phyloP scores from a whole-genome alignment of 2,888 invertebrate species.

The Aphodius sticticus region DNA sequence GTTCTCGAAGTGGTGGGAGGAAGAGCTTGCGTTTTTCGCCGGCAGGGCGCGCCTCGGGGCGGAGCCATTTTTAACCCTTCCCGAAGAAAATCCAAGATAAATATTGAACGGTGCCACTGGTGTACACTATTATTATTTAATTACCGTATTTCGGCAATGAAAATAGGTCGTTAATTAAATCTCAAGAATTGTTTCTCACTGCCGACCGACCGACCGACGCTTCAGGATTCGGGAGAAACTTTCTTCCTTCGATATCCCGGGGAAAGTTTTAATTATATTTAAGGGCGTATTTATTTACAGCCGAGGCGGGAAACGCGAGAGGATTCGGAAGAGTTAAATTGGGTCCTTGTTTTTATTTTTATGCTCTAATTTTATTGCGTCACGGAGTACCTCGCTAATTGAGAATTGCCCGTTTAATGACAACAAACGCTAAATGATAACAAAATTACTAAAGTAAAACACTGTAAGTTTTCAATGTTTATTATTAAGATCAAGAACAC shows the following conservation, averaged over 20 bases:
- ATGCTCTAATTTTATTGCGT: neutral
- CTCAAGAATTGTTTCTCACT: conserved; percentile 17
- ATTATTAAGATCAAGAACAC: no score
- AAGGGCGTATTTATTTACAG: neutral
- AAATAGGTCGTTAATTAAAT: conserved; percentile 56
- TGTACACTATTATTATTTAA: conserved; percentile 57
- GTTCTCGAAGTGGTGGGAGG: conserved; percentile 43
- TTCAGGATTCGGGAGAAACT: neutral
- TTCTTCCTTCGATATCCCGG: conserved; percentile 6
- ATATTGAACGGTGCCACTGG: conserved; percentile 33
- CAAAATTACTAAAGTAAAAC: no score
- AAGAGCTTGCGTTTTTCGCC: conserved; percentile 42
- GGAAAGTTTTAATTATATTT: conserved; percentile 4
- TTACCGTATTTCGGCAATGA: conserved; percentile 55
- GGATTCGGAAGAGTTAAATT: neutral
- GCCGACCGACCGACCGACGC: neutral
- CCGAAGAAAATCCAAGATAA: conserved; percentile 33
- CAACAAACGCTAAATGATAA: no score
- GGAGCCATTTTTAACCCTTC: conserved; percentile 10
- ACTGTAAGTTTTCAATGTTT: no score
- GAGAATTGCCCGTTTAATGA: neutral
- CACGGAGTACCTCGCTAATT: neutral
- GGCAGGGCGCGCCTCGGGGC: conserved; percentile 12
- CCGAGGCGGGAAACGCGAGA: neutral
- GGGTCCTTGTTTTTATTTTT: neutral